Conservation (phyloP, 2,888 invertebrate genomes). For the Aleiodes testaceus region DNA sequence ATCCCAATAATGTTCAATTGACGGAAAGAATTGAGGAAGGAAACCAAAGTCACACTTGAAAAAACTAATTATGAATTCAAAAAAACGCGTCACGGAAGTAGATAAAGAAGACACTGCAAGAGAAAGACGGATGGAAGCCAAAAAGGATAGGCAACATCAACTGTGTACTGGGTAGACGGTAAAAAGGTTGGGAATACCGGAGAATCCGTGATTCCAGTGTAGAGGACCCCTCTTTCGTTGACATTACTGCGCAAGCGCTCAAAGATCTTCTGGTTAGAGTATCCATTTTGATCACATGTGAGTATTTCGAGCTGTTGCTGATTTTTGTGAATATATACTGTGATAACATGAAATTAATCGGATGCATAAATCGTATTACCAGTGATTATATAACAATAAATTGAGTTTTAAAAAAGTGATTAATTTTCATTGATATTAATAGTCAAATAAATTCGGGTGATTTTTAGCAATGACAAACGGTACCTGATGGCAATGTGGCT, state of each 20-base stretch:
- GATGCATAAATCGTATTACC: conserved; percentile 53
- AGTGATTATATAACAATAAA: conserved; percentile 54
- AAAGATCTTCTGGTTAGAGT: conserved; percentile 87
- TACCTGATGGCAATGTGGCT: conserved; percentile 63
- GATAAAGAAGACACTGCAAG: too few relatives aligned
- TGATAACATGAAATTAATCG: conserved; percentile 56
- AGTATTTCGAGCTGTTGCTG: conserved; percentile 76
- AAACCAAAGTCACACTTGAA: too few relatives aligned
- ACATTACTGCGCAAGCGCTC: conserved; percentile 82
- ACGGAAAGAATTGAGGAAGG: too few relatives aligned
- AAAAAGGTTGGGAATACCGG: conserved; percentile 42
- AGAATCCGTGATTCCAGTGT: conserved; percentile 63
- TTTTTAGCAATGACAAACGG: conserved; percentile 58
- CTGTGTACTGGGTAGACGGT: conserved; percentile 37
- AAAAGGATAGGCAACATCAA: too few relatives aligned
- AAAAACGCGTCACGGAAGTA: too few relatives aligned
- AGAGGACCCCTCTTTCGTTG: conserved; percentile 69
- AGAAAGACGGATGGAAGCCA: too few relatives aligned
- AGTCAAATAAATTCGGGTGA: conserved; percentile 29
- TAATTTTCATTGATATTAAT: conserved; percentile 11
- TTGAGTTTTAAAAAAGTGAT: conserved; percentile 45
- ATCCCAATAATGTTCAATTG: too few relatives aligned
- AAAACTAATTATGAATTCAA: too few relatives aligned
- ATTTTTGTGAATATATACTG: conserved; percentile 63
- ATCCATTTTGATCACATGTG: conserved; percentile 93